phyloP scores from a whole-genome alignment of 2,797 vertebrate genomes.

The Dendrocincla tyrannina region DNA sequence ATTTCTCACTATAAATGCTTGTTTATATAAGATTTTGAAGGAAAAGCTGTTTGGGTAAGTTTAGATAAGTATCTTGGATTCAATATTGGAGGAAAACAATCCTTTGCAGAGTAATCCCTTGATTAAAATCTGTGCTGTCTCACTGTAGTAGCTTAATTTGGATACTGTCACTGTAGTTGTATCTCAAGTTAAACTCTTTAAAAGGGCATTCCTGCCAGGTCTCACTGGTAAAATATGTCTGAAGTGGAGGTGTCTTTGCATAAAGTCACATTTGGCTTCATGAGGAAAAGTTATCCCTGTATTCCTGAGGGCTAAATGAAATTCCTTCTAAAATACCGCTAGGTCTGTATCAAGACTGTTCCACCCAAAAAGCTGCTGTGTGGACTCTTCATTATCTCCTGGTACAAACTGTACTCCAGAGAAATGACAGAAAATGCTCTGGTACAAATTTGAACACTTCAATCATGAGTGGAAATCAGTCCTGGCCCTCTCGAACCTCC shows the following conservation, averaged over 20 bases:
- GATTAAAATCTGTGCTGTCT: neutral
- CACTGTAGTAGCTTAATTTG: neutral
- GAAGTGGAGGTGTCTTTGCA: neutral
- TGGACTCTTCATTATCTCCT: neutral
- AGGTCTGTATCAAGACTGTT: neutral
- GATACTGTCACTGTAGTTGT: neutral
- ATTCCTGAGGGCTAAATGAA: neutral
- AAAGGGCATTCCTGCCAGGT: neutral
- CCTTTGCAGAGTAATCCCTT: neutral
- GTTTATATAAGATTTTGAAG: neutral
- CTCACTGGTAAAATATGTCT: neutral
- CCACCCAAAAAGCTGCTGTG: neutral
- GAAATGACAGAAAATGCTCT: neutral
- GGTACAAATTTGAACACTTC: neutral
- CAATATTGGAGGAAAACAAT: too few species aligned
- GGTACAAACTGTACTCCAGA: neutral
- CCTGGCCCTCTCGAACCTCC: neutral
- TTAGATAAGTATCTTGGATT: neutral
- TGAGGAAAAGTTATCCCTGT: neutral
- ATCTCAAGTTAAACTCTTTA: neutral
- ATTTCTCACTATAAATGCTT: neutral
- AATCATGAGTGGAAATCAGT: neutral
- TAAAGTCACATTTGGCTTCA: neutral
- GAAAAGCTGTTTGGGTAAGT: neutral
- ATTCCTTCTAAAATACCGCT: neutral